Evolutionary conservation across 2,888 invertebrate species (phyloP).

Genomic region (Parapristionchus giblindavisi): DNA sequence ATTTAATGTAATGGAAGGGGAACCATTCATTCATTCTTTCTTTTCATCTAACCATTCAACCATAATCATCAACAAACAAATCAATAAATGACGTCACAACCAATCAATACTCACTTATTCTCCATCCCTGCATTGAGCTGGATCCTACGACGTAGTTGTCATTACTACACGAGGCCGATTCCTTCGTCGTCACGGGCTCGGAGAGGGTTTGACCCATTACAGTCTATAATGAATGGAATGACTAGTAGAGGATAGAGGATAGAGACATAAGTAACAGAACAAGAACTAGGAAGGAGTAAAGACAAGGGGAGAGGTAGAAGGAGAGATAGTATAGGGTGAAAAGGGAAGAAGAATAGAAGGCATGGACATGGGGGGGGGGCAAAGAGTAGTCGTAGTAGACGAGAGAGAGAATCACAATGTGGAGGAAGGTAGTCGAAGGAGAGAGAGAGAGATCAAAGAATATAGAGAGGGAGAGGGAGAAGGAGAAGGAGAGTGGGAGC

Average conservation of each 20-base stretch:
- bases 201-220: slow-evolving; percentile 95
- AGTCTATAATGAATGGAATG: not conserved
- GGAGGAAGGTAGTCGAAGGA: no score
- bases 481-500: slow-evolving; percentile 11
- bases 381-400: not conserved
- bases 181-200: slow-evolving; percentile 86
- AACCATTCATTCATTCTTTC: not conserved
- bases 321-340: not conserved
- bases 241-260: not conserved
- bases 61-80: not conserved
- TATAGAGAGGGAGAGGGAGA: not conserved
- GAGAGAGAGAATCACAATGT: slow-evolving; percentile 7
- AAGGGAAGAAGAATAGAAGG: not conserved
- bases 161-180: slow-evolving; percentile 65
- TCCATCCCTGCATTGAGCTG: slow-evolving; percentile 99
- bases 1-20: no score
- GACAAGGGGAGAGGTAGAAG: not conserved
- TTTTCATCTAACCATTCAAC: not conserved
- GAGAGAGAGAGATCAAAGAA: not conserved
- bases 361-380: not conserved
- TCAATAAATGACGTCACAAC: not conserved
- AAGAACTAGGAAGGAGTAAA: not conserved
- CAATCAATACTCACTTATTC: slow-evolving; percentile 78
- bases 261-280: not conserved
- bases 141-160: slow-evolving; percentile 80